These are phyloP conservation scores for Pseudomugil tenellus DNA, from an alignment of 2,797 vertebrate species.

Conservation along the genomic window DNA sequence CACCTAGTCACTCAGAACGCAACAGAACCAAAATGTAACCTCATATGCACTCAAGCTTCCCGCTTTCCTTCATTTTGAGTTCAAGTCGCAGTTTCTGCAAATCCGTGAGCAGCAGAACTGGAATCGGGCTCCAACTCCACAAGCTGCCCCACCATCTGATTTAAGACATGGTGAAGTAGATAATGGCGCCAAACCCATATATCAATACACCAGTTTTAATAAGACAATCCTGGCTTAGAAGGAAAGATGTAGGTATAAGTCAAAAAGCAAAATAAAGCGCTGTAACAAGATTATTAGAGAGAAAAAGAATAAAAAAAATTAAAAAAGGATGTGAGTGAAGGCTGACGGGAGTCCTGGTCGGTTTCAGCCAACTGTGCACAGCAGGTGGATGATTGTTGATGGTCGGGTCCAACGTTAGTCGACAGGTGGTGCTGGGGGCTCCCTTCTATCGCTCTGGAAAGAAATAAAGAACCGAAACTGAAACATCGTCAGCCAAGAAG, in stretches of 20 bases:
- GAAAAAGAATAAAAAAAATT: too few species aligned
- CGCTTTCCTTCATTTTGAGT: slow-evolving; percentile 52
- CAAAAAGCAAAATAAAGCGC: slow-evolving; percentile 23
- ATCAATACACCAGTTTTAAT: background rate
- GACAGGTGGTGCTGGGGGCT: slow-evolving; percentile 92
- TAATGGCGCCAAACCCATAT: slow-evolving; percentile 7
- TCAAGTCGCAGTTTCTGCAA: slow-evolving; percentile 12
- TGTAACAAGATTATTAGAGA: slow-evolving; percentile 11
- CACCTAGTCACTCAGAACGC: slow-evolving; percentile 28
- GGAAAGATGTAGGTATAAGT: background rate
- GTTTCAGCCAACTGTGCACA: slow-evolving; percentile 40
- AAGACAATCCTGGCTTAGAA: slow-evolving; percentile 1
- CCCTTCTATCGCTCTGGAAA: slow-evolving; percentile 82
- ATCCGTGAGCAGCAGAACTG: slow-evolving; percentile 12
- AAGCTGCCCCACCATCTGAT: slow-evolving; percentile 11
- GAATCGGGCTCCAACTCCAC: slow-evolving; percentile 13
- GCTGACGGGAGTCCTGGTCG: slow-evolving; percentile 49
- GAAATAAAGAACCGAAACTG: background rate
- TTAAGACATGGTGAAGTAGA: slow-evolving; percentile 23
- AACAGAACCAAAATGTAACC: slow-evolving; percentile 9
- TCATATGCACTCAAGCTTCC: background rate
- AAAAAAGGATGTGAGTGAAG: slow-evolving; percentile 35
- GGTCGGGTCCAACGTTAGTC: slow-evolving; percentile 81
- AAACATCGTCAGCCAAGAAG: background rate
- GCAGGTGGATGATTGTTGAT: slow-evolving; percentile 55